Evolutionary conservation across 2,888 invertebrate genomes (phyloP).

Genomic region (Pristionchus entomophagus): DNA sequence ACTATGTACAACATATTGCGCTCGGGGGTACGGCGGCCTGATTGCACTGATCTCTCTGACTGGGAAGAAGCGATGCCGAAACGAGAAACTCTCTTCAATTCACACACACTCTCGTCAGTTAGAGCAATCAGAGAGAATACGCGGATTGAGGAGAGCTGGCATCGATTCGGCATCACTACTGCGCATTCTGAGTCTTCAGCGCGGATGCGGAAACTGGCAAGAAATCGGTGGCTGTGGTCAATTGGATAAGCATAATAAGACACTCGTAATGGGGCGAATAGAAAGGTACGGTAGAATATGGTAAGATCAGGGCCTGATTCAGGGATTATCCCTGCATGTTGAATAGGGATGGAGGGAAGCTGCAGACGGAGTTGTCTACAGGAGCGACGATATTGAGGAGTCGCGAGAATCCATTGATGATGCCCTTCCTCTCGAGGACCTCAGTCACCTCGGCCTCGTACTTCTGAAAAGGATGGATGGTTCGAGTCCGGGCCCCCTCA

Average conservation of each 20-base stretch:
- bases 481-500: too few species aligned
- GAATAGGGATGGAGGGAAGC: constrained; percentile 76
- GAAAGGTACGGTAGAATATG: constrained; percentile 45
- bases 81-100: too few species aligned
- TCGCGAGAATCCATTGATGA: constrained; percentile 74
- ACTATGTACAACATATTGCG: constrained; percentile 61
- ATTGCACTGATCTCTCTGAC: constrained; percentile 44
- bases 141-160: too few species aligned
- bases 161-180: too few species aligned
- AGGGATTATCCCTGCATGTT: constrained; percentile 64
- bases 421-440: constrained; percentile 71
- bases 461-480: constrained; percentile 54
- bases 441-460: constrained; percentile 71
- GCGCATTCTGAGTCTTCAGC: constrained; percentile 11
- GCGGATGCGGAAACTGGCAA: constrained; percentile 37
- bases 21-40: constrained; percentile 58
- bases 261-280: constrained; percentile 51
- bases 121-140: too few species aligned
- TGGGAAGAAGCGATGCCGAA: too few species aligned
- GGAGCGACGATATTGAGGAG: constrained; percentile 74
- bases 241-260: constrained; percentile 36
- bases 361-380: constrained; percentile 75
- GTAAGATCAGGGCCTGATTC: neutral
- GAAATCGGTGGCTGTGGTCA: neutral
- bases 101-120: too few species aligned